Base-by-base conservation (phyloP, 2,888 invertebrate species). In the Mesochorus sp. region DNA sequence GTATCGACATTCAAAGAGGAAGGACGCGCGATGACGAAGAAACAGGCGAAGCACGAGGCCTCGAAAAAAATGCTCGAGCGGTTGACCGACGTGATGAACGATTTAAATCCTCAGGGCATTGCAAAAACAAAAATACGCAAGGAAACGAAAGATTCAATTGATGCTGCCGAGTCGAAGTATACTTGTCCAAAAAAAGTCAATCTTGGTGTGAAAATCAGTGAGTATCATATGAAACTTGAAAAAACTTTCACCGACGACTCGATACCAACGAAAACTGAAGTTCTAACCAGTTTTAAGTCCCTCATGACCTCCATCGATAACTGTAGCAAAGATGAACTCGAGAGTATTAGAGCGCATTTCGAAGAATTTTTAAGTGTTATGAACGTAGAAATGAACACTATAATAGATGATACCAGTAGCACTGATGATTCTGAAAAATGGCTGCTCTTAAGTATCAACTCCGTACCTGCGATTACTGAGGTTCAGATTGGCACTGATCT, bases 31-130 rank as follows among this genome's bases (percentile, higher is more conserved):
- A 92, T 92, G 82, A 94, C 94, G 67, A 95, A 95, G 88, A 94
- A 94, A 87, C 92, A 92, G 77, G 95, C 95, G 5, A 93, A 94
- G 66, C 95, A 95, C 85, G 88, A 92, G 28, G 94, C 94, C 42
- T 94, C 95, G 0, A 89, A 90, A 80, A 91, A 91, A 73, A 90
- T 91, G 91, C 67, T 88, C 1, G 82, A 85, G 3, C 81, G 85
- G 53, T 80, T 91, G 51, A 80, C 49, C 1, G 82, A 84, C 2
- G 82, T 90, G 1, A 78, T 89, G 0, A 47, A 64, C 3, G 83
- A 86, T 14, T n/a, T n/a, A n/a, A n/a, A n/a, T n/a, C n/a, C n/a
- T n/a, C n/a, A n/a, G n/a, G n/a, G n/a, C n/a, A n/a, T n/a, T n/a
- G n/a, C n/a, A n/a, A n/a, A n/a, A n/a, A n/a, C n/a, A n/a, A n/a